Percentiles rank a stretch among this genome's conserved stretches.
Evolutionary conservation across 53 echinoderm and acorn worm genomes (phyloP).

Genomic region (Glandiceps talaboti): DNA sequence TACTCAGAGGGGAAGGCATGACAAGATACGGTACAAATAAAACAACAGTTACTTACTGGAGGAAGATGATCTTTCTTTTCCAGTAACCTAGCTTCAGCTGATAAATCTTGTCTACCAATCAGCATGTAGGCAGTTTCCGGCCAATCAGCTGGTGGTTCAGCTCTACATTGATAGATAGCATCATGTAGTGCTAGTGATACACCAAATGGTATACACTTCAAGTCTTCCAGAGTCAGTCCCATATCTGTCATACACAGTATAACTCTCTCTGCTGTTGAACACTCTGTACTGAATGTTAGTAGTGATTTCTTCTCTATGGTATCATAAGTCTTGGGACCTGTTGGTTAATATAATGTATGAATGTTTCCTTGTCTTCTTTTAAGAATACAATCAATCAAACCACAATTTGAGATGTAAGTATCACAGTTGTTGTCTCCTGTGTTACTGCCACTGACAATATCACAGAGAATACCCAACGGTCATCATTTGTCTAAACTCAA

Average conservation of each 20-base stretch:
- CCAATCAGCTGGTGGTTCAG: slow-evolving; percentile 72
- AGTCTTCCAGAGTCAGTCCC: slow-evolving; percentile 47
- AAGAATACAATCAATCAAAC: too few relatives aligned
- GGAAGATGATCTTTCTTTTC: slow-evolving; percentile 2
- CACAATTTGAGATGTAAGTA: too few relatives aligned
- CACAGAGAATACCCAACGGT: too few relatives aligned
- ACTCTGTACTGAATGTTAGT: neutral
- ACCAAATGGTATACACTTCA: slow-evolving; percentile 56
- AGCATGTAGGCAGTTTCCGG: slow-evolving; percentile 77
- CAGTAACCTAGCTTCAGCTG: slow-evolving; percentile 59
- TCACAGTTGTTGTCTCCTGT: too few relatives aligned
- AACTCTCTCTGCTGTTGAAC: slow-evolving; percentile 34
- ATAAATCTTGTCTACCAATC: slow-evolving; percentile 67
- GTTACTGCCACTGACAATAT: too few relatives aligned
- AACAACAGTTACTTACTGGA: neutral
- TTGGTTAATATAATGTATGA: neutral
- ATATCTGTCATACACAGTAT: slow-evolving; percentile 73
- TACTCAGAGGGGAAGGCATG: too few relatives aligned
- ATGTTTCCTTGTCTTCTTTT: too few relatives aligned
- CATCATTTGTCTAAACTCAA: too few relatives aligned
- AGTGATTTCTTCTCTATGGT: neutral
- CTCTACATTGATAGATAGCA: slow-evolving; percentile 43
- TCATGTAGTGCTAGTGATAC: slow-evolving; percentile 67
- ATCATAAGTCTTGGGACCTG: neutral
- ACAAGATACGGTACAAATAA: too few relatives aligned